Conservation (phyloP, 2,888 invertebrate species). For the Synanthedon formicaeformis region DNA sequence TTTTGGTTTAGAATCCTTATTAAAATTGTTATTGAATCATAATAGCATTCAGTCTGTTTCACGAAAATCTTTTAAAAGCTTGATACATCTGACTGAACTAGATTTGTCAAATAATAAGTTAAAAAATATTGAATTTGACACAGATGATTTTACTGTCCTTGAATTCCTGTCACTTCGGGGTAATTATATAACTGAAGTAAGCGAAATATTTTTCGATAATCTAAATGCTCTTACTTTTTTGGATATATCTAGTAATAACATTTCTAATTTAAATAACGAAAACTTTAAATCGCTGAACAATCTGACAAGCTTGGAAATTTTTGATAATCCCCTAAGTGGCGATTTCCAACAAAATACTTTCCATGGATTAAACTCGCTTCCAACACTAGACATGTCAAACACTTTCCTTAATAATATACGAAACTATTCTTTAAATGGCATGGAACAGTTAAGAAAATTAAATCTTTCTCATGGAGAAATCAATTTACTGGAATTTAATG, state of each 20-base stretch:
- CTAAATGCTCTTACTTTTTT: slow-evolving; percentile 27
- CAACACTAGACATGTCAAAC: slow-evolving; percentile 36
- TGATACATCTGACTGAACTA: slow-evolving; percentile 20
- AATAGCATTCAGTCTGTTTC: slow-evolving; percentile 28
- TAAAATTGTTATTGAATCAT: slow-evolving; percentile 27
- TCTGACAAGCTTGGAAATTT: slow-evolving; percentile 31
- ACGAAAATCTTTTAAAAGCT: slow-evolving; percentile 24
- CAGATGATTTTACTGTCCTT: slow-evolving; percentile 27
- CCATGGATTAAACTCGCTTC: slow-evolving; percentile 31
- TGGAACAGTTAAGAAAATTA: slow-evolving; percentile 29
- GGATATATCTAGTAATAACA: slow-evolving; percentile 40
- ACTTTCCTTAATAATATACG: slow-evolving; percentile 25
- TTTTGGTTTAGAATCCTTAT: slow-evolving; percentile 22
- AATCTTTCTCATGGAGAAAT: slow-evolving; percentile 40
- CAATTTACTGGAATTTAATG: slow-evolving; percentile 29
- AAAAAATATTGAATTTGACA: slow-evolving; percentile 26
- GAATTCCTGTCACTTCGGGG: slow-evolving; percentile 22
- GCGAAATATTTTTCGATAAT: slow-evolving; percentile 21
- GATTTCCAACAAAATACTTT: slow-evolving; percentile 30
- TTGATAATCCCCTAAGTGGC: slow-evolving; percentile 34
- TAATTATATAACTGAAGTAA: slow-evolving; percentile 30
- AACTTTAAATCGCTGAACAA: slow-evolving; percentile 26
- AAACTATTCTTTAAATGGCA: slow-evolving; percentile 37
- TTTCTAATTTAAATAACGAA: slow-evolving; percentile 24
- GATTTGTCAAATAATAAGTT: slow-evolving; percentile 42